Conservation (phyloP, 2,113 vertebrate species). For the Picathartes gymnocephalus region DNA sequence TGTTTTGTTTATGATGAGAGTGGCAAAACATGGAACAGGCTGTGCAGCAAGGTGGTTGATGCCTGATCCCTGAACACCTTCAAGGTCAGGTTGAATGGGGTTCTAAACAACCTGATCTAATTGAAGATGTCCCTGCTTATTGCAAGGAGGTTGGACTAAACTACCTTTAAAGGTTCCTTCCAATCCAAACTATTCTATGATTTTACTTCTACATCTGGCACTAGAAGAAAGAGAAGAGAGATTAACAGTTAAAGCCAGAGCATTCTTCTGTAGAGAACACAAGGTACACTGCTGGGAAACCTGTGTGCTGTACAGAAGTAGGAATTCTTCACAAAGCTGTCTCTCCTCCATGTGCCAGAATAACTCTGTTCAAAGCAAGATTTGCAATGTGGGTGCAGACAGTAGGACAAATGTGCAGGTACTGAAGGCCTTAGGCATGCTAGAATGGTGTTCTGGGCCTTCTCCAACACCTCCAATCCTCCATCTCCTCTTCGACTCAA, state of each 20-base stretch:
- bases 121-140: background rate
- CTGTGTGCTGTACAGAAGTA: background rate
- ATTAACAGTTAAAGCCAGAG: background rate
- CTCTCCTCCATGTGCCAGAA: background rate
- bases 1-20: background rate
- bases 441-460: background rate
- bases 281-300: background rate
- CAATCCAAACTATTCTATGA: background rate
- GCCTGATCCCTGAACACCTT: background rate
- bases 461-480: background rate
- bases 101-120: background rate
- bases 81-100: background rate
- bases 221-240: background rate
- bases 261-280: background rate
- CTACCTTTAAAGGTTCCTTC: background rate
- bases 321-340: background rate
- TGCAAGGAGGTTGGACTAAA: background rate
- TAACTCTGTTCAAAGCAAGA: background rate
- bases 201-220: background rate
- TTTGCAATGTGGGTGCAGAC: background rate
- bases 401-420: background rate
- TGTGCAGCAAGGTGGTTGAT: background rate
- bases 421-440: background rate
- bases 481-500: background rate
- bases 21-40: background rate